Evolutionary conservation across 2,888 invertebrate species (phyloP), one percentile per base, ranked within the genome.

Genomic region (Amitus sp.): DNA sequence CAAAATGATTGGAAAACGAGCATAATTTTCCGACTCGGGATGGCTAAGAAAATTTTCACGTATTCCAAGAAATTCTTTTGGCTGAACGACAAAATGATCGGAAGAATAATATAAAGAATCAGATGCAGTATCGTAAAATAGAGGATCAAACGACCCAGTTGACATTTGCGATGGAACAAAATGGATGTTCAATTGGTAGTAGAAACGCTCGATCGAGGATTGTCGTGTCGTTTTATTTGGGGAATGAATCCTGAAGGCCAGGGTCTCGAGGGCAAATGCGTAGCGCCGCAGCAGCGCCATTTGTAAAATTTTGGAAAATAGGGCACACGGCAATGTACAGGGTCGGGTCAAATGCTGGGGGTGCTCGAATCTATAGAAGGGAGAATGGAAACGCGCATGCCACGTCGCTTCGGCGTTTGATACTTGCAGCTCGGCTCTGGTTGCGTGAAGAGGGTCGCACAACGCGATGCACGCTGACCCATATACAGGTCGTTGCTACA

Each of bases 401-500:
- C 62, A 53, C 47, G 45, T 45, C 34, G 48, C 46, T 12, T 51
- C 48, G 48, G 50, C 47, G 58, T 40, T 68, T 73, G 76, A 78
- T 77, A 74, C 73, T 70, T 69, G 65, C 68, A 65, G 59, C 66
- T 65, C 61, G 64, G 68, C 67, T 70, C 73, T 67, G 69, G 56
- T 70, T 76, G 77, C 73, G 67, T 69, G 74, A 76, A 77, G 79
- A 78, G 79, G 79, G 78, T 78, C 77, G 77, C 69, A 76, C 73
- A 72, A 76, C 63, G 55, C 79, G 78, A 79, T 82, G 80, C 80
- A 81, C 75, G 80, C 78, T 82, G 82, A 82, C 82, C 82, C 76
- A 81, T 80, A 81, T 82, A 80, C 80, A 80, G 81, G 81, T 81
- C 81, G 81, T 82, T 82, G 79, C 81, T 81, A 82, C 81, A 81